Percentiles rank a stretch among this genome's conserved stretches.
Evolutionary conservation across 2,113 vertebrate species (phyloP).

Genomic region (Recurvirostra avosetta): DNA sequence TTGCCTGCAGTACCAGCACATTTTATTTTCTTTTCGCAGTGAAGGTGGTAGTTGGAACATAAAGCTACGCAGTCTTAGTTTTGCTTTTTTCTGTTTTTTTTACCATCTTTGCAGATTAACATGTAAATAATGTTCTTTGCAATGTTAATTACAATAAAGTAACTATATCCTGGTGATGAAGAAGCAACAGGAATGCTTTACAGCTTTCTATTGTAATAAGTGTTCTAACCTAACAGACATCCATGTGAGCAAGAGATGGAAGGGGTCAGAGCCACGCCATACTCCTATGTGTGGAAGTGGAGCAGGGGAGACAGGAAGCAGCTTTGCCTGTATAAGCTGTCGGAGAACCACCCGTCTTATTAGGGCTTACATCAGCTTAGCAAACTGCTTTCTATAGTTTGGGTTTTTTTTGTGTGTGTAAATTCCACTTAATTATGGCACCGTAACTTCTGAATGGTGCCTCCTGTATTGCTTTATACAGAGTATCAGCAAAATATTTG

Average conservation of each 20-base stretch:
- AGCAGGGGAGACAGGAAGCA: not conserved
- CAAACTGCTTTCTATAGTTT: not conserved
- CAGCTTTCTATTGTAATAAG: not conserved
- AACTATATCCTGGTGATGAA: not conserved
- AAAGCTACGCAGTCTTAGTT: not conserved
- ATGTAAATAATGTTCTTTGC: not conserved
- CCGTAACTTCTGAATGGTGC: not conserved
- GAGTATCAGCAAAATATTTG: not conserved
- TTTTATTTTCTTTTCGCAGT: not conserved
- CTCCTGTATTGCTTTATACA: not conserved
- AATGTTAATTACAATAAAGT: not conserved
- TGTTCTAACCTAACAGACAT: not conserved
- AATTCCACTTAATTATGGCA: not conserved
- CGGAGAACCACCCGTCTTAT: not conserved
- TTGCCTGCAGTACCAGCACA: not conserved
- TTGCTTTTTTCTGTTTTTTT: not conserved
- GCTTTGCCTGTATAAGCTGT: not conserved
- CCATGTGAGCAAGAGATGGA: not conserved
- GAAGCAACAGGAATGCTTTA: not conserved
- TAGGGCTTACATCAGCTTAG: not conserved
- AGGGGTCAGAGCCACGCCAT: not conserved
- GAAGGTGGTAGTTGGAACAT: not conserved
- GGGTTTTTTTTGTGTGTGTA: not conserved
- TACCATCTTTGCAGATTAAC: not conserved
- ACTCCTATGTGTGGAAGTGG: not conserved